A percentile compares a stretch with the other conserved stretches of the same genome.
Conservation (phyloP, 2,113 vertebrate genomes). For the Dipodomys spectabilis region DNA sequence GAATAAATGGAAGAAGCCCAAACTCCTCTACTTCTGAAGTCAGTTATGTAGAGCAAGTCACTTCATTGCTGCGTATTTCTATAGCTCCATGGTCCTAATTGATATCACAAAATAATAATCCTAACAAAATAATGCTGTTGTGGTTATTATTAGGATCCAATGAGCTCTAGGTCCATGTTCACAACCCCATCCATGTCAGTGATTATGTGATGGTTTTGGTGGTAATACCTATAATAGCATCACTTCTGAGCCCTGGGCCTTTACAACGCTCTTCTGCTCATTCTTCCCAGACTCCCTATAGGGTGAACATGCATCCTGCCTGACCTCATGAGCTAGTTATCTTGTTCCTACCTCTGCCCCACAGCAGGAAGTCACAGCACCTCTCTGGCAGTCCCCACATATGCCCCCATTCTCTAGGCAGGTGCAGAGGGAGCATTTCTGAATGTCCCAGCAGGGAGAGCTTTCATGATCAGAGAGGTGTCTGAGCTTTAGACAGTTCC, state of each 20-base stretch:
- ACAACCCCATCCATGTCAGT: too few species aligned
- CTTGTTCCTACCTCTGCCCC: not conserved
- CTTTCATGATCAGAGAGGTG: not conserved
- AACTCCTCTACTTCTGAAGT: not conserved
- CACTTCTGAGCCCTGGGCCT: not conserved
- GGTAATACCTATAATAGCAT: not conserved
- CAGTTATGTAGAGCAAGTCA: constrained; percentile 74
- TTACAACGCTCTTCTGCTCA: not conserved
- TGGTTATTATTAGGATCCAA: not conserved
- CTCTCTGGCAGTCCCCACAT: not conserved
- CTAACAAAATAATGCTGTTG: not conserved
- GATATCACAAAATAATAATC: not conserved
- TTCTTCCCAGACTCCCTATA: not conserved
- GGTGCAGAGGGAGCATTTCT: not conserved
- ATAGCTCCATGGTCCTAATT: not conserved
- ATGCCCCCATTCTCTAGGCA: not conserved
- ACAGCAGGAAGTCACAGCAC: rapidly evolving
- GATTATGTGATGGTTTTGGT: not conserved
- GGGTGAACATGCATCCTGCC: not conserved
- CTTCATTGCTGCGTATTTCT: constrained; percentile 19
- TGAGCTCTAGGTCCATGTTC: not conserved
- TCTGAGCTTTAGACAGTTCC: not conserved
- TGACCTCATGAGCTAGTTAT: rapidly evolving
- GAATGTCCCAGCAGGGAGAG: not conserved
- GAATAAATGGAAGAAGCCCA: not conserved